Conservation (phyloP, 2,888 invertebrate genomes). For the Luperina testacea region DNA sequence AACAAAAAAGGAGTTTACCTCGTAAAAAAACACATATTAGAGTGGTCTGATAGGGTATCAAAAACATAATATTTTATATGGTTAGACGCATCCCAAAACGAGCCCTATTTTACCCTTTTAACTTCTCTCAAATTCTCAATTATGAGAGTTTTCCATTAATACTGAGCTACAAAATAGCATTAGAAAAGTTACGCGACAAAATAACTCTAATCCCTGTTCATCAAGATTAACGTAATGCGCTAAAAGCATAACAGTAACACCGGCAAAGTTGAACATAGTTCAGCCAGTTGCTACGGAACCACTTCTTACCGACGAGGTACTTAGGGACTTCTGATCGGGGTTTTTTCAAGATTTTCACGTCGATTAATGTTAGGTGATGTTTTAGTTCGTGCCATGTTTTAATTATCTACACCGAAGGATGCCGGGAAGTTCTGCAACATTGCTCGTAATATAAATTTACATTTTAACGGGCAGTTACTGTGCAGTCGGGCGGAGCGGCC, state of each 20-base stretch:
- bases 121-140: background rate
- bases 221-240: conserved; percentile 19
- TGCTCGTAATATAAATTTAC: conserved; percentile 76
- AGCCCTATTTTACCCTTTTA: background rate
- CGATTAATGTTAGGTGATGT: conserved; percentile 46
- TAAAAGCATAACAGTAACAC: conserved; percentile 38
- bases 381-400: conserved; percentile 68
- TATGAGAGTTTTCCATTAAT: background rate
- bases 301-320: conserved; percentile 27
- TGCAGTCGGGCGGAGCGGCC: conserved; percentile 70
- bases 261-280: conserved; percentile 46
- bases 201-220: conserved; percentile 37
- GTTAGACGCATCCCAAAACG: background rate
- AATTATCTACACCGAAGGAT: conserved; percentile 67
- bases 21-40: background rate
- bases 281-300: conserved; percentile 34
- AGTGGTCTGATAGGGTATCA: background rate
- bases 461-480: conserved; percentile 76
- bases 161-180: background rate
- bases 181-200: conserved; percentile 15
- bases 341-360: conserved; percentile 47
- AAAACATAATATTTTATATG: background rate
- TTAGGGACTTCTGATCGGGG: conserved; percentile 24
- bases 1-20: background rate
- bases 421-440: conserved; percentile 66